phyloP scores from a whole-genome alignment of 2,797 vertebrate species.

The Dendrocincla fuliginosa region DNA sequence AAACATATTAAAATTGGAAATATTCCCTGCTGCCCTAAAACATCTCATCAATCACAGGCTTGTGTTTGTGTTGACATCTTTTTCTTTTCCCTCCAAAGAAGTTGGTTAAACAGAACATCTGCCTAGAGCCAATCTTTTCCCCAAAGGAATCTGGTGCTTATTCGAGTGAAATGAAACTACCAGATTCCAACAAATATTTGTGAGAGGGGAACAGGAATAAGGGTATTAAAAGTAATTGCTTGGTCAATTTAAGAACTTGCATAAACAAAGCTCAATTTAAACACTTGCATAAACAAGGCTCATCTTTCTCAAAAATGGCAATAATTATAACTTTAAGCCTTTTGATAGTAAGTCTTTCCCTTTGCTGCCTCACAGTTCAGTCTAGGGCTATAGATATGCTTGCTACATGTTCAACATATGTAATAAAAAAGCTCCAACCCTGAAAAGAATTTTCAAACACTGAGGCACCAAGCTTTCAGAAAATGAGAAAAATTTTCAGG shows the following conservation, averaged over 20 bases:
- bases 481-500: not conserved
- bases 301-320: not conserved
- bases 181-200: constrained; percentile 5
- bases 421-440: not conserved
- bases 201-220: not conserved
- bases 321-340: not conserved
- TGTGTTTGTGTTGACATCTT: constrained; percentile 36
- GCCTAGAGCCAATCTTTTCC: constrained; percentile 2
- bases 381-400: not conserved
- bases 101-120: constrained; percentile 40
- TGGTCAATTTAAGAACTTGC: not conserved
- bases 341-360: not conserved
- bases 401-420: not conserved
- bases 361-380: not conserved
- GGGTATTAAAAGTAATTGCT: not conserved
- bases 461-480: not conserved
- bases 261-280: not conserved
- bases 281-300: not conserved
- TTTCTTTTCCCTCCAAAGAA: constrained; percentile 30
- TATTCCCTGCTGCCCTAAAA: constrained; percentile 36
- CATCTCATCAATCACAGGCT: constrained; percentile 51
- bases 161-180: constrained; percentile 36
- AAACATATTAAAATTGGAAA: constrained; percentile 65
- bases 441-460: not conserved
- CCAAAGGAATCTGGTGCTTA: constrained; percentile 16